Evolutionary conservation across 2,797 vertebrate genomes (phyloP).

Genomic region (Bryconaethiops microstoma): DNA sequence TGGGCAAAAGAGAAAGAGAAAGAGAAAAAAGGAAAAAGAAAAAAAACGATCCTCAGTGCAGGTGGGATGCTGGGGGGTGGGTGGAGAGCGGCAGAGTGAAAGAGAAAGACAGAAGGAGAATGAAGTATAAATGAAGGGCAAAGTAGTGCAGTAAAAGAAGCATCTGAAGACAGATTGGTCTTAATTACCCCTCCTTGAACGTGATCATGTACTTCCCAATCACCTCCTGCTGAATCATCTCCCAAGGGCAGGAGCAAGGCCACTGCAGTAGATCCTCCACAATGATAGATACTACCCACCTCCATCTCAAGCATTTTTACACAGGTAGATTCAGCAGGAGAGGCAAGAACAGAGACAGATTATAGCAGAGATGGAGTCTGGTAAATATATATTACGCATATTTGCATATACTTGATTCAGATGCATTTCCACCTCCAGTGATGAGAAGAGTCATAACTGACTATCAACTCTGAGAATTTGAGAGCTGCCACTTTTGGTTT

Average conservation of each 20-base stretch:
- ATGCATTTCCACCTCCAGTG: no score
- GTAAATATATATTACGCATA: no score
- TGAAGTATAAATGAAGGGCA: constrained; percentile 49
- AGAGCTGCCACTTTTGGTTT: no score
- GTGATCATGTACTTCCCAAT: constrained; percentile 67
- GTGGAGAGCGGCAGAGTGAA: constrained; percentile 55
- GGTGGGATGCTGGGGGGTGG: not conserved
- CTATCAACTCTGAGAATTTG: no score
- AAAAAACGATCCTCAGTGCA: constrained; percentile 19
- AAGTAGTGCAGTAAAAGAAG: constrained; percentile 42
- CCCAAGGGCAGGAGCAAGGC: constrained; percentile 36
- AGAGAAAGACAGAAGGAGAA: constrained; percentile 52
- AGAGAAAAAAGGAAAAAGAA: not conserved
- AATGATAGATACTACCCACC: constrained; percentile 1
- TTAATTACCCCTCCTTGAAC: constrained; percentile 52
- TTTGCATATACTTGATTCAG: no score
- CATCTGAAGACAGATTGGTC: constrained; percentile 56
- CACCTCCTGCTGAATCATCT: constrained; percentile 55
- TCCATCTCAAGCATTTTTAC: constrained; percentile 23
- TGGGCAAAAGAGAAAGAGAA: not conserved
- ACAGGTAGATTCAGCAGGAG: not conserved
- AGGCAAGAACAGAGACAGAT: no score
- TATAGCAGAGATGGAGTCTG: not conserved
- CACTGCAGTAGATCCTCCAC: constrained; percentile 16
- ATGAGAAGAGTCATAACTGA: no score